Percentiles rank a stretch among this genome's conserved stretches.
phyloP scores from a whole-genome alignment of 2,888 invertebrate genomes.

The Drosophila barbarae region DNA sequence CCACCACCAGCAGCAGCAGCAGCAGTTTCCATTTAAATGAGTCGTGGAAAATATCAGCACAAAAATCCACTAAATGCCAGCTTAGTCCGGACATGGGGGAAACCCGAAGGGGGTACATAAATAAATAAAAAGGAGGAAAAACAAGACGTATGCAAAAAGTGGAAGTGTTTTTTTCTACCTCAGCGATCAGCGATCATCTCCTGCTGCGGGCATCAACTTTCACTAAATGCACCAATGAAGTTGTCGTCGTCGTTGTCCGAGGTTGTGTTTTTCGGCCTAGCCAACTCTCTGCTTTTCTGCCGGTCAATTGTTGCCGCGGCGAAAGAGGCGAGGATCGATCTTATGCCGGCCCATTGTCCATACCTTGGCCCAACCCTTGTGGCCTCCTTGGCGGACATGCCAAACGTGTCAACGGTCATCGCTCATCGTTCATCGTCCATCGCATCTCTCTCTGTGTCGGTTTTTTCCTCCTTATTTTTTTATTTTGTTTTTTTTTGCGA shows the following conservation, averaged over 20 bases:
- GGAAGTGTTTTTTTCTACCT: slow-evolving; percentile 31
- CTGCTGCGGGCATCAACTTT: slow-evolving; percentile 57
- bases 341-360: slow-evolving; percentile 18
- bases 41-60: slow-evolving; percentile 26
- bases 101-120: not conserved
- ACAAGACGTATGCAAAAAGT: slow-evolving; percentile 35
- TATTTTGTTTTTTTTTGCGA: slow-evolving; percentile 1
- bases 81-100: not conserved
- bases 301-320: slow-evolving; percentile 7
- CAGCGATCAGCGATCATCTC: slow-evolving; percentile 38
- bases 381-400: slow-evolving; percentile 9
- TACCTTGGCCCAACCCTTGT: not conserved
- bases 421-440: slow-evolving; percentile 12
- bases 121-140: slow-evolving; percentile 16
- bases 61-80: slow-evolving; percentile 31
- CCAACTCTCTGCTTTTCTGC: slow-evolving; percentile 1
- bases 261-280: slow-evolving; percentile 18
- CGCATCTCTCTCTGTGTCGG: not conserved
- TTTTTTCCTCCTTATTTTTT: not conserved
- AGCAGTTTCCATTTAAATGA: slow-evolving; percentile 49
- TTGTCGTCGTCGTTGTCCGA: slow-evolving; percentile 48
- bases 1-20: not conserved
- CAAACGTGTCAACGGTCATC: slow-evolving; percentile 31
- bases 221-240: slow-evolving; percentile 54
- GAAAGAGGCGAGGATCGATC: slow-evolving; percentile 4